Percentiles rank a stretch among this genome's conserved stretches.
These are phyloP conservation scores for Capromys pilorides DNA, from an alignment of 2,797 vertebrate genomes.

Conservation along the genomic window DNA sequence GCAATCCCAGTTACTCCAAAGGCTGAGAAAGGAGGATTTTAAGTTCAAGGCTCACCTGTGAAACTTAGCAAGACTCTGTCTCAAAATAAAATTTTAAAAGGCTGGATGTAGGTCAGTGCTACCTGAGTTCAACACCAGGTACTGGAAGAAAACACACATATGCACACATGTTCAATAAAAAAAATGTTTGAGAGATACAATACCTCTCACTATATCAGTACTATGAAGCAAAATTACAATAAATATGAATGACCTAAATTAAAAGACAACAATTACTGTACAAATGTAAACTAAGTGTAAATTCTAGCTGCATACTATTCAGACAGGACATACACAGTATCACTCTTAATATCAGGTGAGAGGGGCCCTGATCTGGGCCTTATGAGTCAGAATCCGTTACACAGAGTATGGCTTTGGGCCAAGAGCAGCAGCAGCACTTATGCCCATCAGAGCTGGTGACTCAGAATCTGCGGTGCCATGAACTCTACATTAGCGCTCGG, in stretches of 20 bases:
- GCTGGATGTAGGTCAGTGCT: background rate
- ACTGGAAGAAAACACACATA: background rate
- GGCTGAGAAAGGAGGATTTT: background rate
- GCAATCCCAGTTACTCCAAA: background rate
- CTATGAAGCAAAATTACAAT: background rate
- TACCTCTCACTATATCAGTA: background rate
- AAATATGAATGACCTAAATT: conserved; percentile 51
- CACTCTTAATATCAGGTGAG: background rate
- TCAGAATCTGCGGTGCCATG: conserved; percentile 2
- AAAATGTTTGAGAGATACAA: background rate
- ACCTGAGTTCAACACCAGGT: background rate
- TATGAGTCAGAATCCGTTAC: background rate
- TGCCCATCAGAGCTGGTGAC: background rate
- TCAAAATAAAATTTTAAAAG: background rate
- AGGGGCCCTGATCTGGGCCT: background rate
- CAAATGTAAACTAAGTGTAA: background rate
- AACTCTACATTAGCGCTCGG: background rate
- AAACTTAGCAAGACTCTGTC: background rate
- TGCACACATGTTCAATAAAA: background rate
- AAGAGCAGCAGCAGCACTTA: background rate
- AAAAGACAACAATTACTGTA: background rate
- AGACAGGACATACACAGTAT: background rate
- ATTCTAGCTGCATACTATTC: background rate
- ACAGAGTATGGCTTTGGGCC: background rate
- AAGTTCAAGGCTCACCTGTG: background rate